Evolutionary conservation across 2,113 vertebrate genomes (phyloP).

Genomic region (Ophiodon elongatus): DNA sequence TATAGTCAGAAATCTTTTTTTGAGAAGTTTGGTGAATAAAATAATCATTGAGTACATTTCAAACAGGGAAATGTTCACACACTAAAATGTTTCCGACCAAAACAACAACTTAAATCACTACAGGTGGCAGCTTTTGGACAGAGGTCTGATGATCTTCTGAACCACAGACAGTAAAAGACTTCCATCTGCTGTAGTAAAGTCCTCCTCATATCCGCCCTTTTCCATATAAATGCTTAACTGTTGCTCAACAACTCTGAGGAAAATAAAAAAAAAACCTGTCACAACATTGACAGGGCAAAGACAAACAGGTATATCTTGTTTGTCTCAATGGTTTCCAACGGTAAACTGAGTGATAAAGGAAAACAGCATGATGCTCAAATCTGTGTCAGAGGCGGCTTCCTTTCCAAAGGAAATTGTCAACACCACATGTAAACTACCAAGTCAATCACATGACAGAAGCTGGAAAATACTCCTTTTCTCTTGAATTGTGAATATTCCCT

Average conservation of each 20-base stretch:
- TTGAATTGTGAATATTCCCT: neutral
- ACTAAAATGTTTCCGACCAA: conserved; percentile 1
- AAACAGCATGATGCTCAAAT: conserved; percentile 15
- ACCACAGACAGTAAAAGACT: conserved; percentile 22
- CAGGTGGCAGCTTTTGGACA: neutral
- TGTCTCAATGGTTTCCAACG: conserved; percentile 21
- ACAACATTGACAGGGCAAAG: conserved; percentile 5
- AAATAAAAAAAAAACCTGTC: neutral
- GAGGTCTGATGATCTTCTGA: conserved; percentile 35
- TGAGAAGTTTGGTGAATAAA: neutral
- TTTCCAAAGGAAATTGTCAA: neutral
- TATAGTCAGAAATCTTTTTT: neutral
- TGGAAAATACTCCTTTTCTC: neutral
- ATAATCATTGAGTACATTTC: neutral
- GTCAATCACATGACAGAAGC: neutral
- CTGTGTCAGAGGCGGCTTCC: neutral
- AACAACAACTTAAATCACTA: conserved; percentile 26
- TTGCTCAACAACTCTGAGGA: conserved; percentile 26
- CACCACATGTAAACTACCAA: neutral
- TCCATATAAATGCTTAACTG: conserved; percentile 12
- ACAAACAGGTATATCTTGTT: neutral
- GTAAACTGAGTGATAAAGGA: conserved; percentile 10
- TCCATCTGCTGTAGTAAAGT: neutral
- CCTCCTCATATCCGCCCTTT: neutral
- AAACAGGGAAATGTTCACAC: neutral